These are phyloP conservation scores for Chrysomela aeneicollis DNA, from an alignment of 2,888 invertebrate genomes.

Conservation along the genomic window DNA sequence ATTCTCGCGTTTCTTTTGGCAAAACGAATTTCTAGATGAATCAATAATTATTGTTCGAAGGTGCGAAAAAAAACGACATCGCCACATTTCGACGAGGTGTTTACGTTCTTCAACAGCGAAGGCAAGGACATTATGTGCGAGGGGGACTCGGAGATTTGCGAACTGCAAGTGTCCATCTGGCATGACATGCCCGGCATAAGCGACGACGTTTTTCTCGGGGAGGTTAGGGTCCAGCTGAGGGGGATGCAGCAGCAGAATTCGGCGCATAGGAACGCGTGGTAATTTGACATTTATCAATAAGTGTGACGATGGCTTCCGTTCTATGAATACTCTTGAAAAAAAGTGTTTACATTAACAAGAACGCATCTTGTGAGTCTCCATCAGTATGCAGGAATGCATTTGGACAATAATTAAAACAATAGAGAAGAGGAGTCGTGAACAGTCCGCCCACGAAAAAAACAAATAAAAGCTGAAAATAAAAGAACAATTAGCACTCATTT, in stretches of 20 bases:
- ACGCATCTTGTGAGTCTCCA: constrained; percentile 10
- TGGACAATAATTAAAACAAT: constrained; percentile 18
- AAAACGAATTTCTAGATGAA: background rate
- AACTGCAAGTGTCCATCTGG: constrained; percentile 84
- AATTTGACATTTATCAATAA: constrained; percentile 57
- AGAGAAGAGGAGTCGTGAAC: constrained; percentile 13
- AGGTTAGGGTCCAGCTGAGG: constrained; percentile 80
- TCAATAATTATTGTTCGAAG: background rate
- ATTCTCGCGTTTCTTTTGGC: no score
- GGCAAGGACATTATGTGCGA: constrained; percentile 54
- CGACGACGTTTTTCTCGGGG: constrained; percentile 87
- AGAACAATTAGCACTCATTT: constrained; percentile 29
- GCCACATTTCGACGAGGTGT: constrained; percentile 88
- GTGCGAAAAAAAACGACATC: constrained; percentile 88
- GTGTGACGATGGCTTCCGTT: background rate
- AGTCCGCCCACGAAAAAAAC: constrained; percentile 28
- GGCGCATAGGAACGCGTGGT: constrained; percentile 78
- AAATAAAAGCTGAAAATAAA: constrained; percentile 11
- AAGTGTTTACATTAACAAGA: constrained; percentile 4
- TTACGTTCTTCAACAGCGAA: constrained; percentile 73
- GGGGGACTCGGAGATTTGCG: constrained; percentile 76
- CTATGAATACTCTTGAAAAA: background rate
- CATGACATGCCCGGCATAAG: constrained; percentile 83
- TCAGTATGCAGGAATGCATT: constrained; percentile 17
- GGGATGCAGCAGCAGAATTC: constrained; percentile 72